A percentile compares a stretch with the other conserved stretches of the same genome.
These are phyloP conservation scores for Columbina picui DNA, from an alignment of 2,113 vertebrate genomes.

Conservation along the genomic window DNA sequence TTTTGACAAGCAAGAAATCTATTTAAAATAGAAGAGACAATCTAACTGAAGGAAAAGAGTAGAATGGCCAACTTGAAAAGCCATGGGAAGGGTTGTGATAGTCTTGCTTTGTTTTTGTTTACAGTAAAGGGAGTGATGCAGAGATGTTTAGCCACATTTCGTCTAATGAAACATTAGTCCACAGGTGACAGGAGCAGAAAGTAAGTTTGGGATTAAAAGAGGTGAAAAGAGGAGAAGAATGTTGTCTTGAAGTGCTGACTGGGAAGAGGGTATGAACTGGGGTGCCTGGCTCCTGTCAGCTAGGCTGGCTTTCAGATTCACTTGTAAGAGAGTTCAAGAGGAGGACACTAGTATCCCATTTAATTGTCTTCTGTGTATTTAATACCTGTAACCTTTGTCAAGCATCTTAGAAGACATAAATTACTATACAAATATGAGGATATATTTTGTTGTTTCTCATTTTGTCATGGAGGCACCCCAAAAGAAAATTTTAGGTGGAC, in stretches of 20 bases:
- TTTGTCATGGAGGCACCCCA: neutral
- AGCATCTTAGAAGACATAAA: neutral
- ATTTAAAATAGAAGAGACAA: neutral
- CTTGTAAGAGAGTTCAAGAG: neutral
- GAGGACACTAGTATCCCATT: accelerated
- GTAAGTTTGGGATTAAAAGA: neutral
- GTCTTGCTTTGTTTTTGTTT: neutral
- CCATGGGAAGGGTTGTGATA: neutral
- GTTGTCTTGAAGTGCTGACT: neutral
- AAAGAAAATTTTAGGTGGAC: no score
- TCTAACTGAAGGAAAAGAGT: neutral
- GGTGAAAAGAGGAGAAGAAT: neutral
- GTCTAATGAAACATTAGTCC: neutral
- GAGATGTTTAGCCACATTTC: neutral
- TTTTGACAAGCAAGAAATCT: neutral
- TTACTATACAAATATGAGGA: neutral
- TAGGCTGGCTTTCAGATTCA: neutral
- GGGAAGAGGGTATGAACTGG: neutral
- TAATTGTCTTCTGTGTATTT: neutral
- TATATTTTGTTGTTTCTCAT: neutral
- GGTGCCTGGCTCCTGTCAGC: neutral
- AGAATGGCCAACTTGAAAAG: neutral
- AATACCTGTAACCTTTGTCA: neutral
- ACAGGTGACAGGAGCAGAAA: neutral
- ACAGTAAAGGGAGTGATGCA: neutral